Base-by-base conservation (phyloP, 37 sponge, comb jelly and placozoan species). In the Aplysina aerophoba region DNA sequence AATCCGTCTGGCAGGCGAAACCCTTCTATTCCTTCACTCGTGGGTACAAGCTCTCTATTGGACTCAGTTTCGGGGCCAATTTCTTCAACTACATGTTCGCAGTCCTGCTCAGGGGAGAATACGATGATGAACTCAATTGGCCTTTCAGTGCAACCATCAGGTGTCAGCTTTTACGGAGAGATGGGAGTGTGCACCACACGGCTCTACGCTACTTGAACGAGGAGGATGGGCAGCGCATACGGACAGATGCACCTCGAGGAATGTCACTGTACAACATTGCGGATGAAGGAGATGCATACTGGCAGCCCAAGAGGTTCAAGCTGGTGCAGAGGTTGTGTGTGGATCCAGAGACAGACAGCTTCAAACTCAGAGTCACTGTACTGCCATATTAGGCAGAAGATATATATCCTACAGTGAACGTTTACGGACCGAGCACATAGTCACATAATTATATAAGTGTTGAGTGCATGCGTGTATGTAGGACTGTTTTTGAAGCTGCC, bases 241-340 rank as follows among this genome's bases (percentile, higher is more conserved):
- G 3, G 16, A 14, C 20, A 15, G 38, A 75, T 1, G 31, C n/a
- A 0, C 37, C 78, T 41, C 37, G 53, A 1, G 38, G 53, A 50
- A 40, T 75, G 16, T 25, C 40, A 14, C 78, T 75, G 22, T 75
- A 36, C 53, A 75, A 36, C 24, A n/a, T 75, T 1, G 64, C 27
- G 24, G 78, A 75, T 41, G 78, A 75, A 25, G 24, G 21, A 40
- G 78, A 75, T 41, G 78, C 33, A 13, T 75, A 50, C 78, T 75
- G 78, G 78, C 44, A 36, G 24, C 54, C 78, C 1, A 24, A 41
- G 37, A 75, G 78, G 22, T 53, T 40, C 53, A 36, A 22, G n/a
- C 20, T 41, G 1, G 15, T 75, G 14, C 24, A 75, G 24, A 75
- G 11, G 37, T 8, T 19, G 17, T 75, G 78, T 11, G 37, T 75